Evolutionary conservation across 2,888 invertebrate species (phyloP).

Genomic region (Gymnosoma rotundatum): DNA sequence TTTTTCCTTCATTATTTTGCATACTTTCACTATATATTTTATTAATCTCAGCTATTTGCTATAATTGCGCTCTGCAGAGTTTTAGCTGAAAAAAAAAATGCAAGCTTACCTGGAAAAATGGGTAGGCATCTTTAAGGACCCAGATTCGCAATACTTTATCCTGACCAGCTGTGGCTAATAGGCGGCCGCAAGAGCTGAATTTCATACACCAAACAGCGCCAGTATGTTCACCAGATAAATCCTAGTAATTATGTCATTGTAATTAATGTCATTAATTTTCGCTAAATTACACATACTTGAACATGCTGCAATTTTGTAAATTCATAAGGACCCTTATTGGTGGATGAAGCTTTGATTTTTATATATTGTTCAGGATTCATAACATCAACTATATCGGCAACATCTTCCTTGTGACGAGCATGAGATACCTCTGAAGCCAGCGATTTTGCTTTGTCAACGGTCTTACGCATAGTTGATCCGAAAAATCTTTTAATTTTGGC

Average conservation of each 20-base stretch:
- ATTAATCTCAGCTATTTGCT: no score
- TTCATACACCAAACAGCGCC: slow-evolving; percentile 99
- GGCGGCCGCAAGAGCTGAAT: slow-evolving; percentile 96
- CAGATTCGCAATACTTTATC: slow-evolving; percentile 96
- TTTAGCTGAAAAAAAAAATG: no score
- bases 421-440: slow-evolving; percentile 94
- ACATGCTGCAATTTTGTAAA: slow-evolving; percentile 96
- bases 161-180: slow-evolving; percentile 98
- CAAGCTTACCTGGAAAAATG: slow-evolving; percentile 90
- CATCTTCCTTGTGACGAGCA: slow-evolving; percentile 93
- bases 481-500: slow-evolving; percentile 90
- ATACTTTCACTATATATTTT: no score
- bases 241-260: slow-evolving; percentile 80
- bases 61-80: no score
- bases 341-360: slow-evolving; percentile 96
- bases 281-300: slow-evolving; percentile 84
- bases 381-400: slow-evolving; percentile 92
- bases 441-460: slow-evolving; percentile 94
- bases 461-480: slow-evolving; percentile 94
- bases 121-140: slow-evolving; percentile 94
- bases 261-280: neutral
- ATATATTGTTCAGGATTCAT: slow-evolving; percentile 90
- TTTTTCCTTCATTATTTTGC: no score
- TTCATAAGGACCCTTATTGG: slow-evolving; percentile 98
- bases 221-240: slow-evolving; percentile 91